phyloP scores from a whole-genome alignment of 2,797 vertebrate genomes.

The Rhincodon typus region DNA sequence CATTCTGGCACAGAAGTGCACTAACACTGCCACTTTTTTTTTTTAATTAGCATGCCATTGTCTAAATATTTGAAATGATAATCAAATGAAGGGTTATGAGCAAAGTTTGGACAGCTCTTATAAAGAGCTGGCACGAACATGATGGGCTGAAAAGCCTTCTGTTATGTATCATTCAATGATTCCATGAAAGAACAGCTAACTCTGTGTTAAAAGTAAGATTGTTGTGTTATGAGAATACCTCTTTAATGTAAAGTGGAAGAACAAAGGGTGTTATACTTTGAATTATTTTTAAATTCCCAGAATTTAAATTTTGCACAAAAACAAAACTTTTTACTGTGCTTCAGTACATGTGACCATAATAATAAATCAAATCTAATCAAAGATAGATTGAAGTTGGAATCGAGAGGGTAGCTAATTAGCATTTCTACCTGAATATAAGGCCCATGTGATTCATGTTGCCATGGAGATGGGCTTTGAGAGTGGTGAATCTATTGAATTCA shows the following conservation, averaged over 20 bases:
- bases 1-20: too few relatives aligned
- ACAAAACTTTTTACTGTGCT: too few relatives aligned
- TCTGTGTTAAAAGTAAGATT: background rate
- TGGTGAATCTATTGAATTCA: too few relatives aligned
- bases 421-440: background rate
- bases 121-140: background rate
- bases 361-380: too few relatives aligned
- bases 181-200: background rate
- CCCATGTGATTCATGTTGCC: background rate
- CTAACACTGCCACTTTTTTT: too few relatives aligned
- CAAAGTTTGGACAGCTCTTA: background rate
- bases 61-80: too few relatives aligned
- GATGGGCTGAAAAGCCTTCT: background rate
- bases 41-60: too few relatives aligned
- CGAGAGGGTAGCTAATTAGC: background rate
- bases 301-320: too few relatives aligned
- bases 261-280: background rate
- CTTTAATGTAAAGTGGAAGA: background rate
- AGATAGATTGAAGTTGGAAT: background rate
- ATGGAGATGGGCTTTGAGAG: background rate
- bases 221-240: too few relatives aligned
- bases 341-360: too few relatives aligned
- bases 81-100: background rate
- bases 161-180: background rate
- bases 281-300: background rate